These are phyloP conservation scores for Eunapius fragilis DNA, from an alignment of 37 sponge, comb jelly and placozoan species.

Conservation along the genomic window DNA sequence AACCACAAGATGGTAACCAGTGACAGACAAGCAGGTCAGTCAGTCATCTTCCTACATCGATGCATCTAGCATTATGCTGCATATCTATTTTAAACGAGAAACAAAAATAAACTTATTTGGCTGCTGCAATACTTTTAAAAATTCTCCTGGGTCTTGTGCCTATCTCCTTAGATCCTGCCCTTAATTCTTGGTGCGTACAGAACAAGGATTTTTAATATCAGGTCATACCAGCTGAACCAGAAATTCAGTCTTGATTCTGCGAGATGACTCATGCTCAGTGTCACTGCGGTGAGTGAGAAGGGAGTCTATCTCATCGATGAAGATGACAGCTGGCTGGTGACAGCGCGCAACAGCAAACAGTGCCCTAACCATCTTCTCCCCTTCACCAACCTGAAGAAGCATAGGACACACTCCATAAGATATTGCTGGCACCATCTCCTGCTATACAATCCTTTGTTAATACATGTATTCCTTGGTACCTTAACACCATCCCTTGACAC, in stretches of 20 bases:
- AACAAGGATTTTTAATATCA: background rate
- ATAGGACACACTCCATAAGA: background rate
- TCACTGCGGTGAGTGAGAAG: conserved; percentile 93
- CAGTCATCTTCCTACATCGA: too few species aligned
- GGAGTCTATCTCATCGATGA: conserved; percentile 99
- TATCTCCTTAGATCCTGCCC: background rate
- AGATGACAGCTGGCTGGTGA: conserved; percentile 98
- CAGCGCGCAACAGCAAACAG: conserved; percentile 95
- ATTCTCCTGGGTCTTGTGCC: too few species aligned
- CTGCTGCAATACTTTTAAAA: too few species aligned
- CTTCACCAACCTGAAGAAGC: conserved; percentile 87
- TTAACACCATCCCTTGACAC: too few species aligned
- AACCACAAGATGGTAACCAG: too few species aligned
- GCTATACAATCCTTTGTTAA: too few species aligned
- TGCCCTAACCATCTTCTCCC: conserved; percentile 99
- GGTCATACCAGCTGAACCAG: conserved; percentile 86
- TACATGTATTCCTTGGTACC: too few species aligned
- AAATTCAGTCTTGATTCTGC: conserved; percentile 99
- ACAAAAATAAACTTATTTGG: too few species aligned
- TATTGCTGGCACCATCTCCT: too few species aligned
- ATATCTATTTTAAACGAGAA: too few species aligned
- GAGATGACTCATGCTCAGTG: conserved; percentile 94
- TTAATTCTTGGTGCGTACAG: background rate
- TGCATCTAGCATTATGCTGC: too few species aligned
- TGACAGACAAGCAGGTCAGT: too few species aligned